Percentiles rank a stretch among this genome's conserved stretches.
Conservation (phyloP, 1,140 invertebrate species). For the Drosophila obscura region DNA sequence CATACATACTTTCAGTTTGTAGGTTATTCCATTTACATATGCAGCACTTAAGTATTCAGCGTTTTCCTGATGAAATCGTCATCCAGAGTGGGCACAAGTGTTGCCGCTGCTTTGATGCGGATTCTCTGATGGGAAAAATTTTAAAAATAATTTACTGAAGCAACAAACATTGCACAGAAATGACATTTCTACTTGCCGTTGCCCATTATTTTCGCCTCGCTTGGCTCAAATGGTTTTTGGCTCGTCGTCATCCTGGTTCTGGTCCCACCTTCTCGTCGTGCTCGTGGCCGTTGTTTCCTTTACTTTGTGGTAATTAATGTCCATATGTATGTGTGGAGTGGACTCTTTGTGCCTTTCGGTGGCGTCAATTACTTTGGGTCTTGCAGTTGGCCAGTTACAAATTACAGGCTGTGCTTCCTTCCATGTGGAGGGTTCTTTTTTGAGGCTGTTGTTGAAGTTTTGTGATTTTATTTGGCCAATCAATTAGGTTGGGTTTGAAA, state of each 20-base stretch:
- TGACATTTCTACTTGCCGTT: slow-evolving; percentile 39
- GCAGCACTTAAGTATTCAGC: too few species aligned
- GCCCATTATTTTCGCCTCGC: slow-evolving; percentile 73
- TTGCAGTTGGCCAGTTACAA: slow-evolving; percentile 72
- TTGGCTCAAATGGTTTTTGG: slow-evolving; percentile 61
- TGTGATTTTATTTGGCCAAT: slow-evolving; percentile 70
- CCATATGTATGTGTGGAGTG: slow-evolving; percentile 23
- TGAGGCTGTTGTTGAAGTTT: slow-evolving; percentile 20
- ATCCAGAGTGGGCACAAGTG: too few species aligned
- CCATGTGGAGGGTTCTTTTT: slow-evolving; percentile 28
- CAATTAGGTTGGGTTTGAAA: slow-evolving; percentile 63
- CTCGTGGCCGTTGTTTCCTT: slow-evolving; percentile 29
- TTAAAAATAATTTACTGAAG: slow-evolving; percentile 8
- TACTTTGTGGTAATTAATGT: slow-evolving; percentile 68
- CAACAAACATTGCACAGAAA: slow-evolving; percentile 32
- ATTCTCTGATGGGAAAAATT: slow-evolving; percentile 17
- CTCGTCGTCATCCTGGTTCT: slow-evolving; percentile 40
- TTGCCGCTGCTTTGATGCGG: not conserved
- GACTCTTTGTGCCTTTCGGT: too few species aligned
- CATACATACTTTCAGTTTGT: slow-evolving; percentile 27
- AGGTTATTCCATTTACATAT: too few species aligned
- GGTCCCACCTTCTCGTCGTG: slow-evolving; percentile 32
- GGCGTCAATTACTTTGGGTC: slow-evolving; percentile 69
- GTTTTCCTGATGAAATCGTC: too few species aligned
- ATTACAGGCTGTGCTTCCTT: slow-evolving; percentile 58